A percentile compares a stretch with the other conserved stretches of the same genome.
Conservation (phyloP, 2,888 invertebrate species). For the Cephus pygmeus region DNA sequence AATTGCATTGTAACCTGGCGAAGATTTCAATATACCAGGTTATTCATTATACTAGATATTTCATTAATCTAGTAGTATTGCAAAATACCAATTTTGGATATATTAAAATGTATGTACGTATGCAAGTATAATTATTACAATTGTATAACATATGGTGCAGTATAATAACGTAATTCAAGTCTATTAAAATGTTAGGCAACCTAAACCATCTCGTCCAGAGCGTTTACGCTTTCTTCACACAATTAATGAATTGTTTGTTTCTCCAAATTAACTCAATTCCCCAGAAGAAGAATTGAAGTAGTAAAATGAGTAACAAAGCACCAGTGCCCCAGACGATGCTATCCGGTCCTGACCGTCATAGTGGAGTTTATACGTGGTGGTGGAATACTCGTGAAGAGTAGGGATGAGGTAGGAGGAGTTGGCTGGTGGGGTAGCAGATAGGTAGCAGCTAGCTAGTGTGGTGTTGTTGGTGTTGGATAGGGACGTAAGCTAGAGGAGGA, state of each 20-base stretch:
- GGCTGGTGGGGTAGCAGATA: neutral
- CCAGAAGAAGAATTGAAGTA: neutral
- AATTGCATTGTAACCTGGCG: too few species aligned
- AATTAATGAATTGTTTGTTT: neutral
- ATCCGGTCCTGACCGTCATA: neutral
- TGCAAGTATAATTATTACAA: neutral
- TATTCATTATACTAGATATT: too few species aligned
- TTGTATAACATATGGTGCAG: neutral
- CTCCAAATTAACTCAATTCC: neutral
- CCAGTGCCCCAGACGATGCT: neutral
- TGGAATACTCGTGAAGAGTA: neutral
- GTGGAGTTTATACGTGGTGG: neutral
- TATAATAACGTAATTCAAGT: neutral
- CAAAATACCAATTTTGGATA: neutral
- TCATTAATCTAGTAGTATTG: neutral
- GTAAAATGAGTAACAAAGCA: neutral
- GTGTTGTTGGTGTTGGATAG: neutral
- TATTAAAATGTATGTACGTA: neutral
- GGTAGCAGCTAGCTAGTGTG: neutral
- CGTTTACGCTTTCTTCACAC: neutral
- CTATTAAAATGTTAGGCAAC: neutral
- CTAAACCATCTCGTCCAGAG: neutral
- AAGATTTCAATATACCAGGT: too few species aligned
- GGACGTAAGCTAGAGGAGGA: neutral
- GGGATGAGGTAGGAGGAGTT: neutral